Evolutionary conservation across 2,888 invertebrate species (phyloP).

Genomic region (Mycalesis mineus): DNA sequence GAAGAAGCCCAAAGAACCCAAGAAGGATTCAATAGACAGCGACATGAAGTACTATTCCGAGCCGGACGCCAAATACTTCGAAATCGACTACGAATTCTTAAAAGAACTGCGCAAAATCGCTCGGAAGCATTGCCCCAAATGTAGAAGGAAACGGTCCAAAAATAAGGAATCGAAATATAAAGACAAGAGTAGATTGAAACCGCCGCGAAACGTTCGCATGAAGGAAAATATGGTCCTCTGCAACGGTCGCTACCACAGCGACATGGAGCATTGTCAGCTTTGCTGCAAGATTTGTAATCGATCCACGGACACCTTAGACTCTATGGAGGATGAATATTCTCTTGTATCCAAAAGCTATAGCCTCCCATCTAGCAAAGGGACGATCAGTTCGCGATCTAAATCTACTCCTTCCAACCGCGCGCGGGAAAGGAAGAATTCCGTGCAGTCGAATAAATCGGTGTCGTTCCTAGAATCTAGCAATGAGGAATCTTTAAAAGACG

Average conservation of each 20-base stretch:
- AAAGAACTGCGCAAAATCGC: constrained; percentile 68
- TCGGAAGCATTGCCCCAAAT: constrained; percentile 64
- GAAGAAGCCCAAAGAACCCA: constrained; percentile 36
- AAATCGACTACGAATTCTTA: constrained; percentile 71
- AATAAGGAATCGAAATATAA: constrained; percentile 34
- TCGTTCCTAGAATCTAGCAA: constrained; percentile 69
- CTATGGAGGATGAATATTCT: constrained; percentile 63
- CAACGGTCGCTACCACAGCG: constrained; percentile 61
- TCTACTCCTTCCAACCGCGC: constrained; percentile 39
- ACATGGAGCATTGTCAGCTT: constrained; percentile 58
- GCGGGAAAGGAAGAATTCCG: constrained; percentile 62
- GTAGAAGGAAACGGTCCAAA: constrained; percentile 46
- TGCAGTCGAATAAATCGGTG: constrained; percentile 71
- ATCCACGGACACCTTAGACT: constrained; percentile 64
- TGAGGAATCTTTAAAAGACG: constrained; percentile 63
- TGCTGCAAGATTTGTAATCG: constrained; percentile 63
- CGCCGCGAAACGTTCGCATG: constrained; percentile 30
- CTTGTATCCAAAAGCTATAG: constrained; percentile 61
- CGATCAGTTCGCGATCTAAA: constrained; percentile 39
- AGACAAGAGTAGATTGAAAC: constrained; percentile 35
- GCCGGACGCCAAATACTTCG: constrained; percentile 72
- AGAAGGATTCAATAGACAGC: constrained; percentile 46
- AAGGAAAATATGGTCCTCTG: constrained; percentile 57
- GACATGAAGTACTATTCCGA: constrained; percentile 69
- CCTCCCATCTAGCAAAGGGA: constrained; percentile 40